Conservation (phyloP, 2,797 vertebrate genomes). For the Squalus acanthias region DNA sequence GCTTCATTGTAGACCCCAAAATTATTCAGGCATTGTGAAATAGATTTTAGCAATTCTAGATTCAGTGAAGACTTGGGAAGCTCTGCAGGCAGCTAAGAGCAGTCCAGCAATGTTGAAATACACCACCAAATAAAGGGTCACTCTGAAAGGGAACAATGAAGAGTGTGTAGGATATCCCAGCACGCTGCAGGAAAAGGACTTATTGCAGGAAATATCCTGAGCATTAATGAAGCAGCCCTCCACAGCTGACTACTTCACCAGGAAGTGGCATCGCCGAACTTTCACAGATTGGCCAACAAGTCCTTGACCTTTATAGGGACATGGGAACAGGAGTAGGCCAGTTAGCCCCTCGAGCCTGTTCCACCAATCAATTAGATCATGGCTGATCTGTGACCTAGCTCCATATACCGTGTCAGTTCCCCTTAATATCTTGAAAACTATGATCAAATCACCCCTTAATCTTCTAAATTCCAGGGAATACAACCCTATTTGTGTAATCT, state of each 20-base stretch:
- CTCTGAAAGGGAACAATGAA: background rate
- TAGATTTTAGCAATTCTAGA: background rate
- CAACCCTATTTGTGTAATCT: no score
- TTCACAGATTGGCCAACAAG: background rate
- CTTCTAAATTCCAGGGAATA: no score
- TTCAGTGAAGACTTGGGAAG: background rate
- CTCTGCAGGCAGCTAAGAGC: background rate
- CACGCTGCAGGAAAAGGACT: background rate
- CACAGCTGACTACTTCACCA: background rate
- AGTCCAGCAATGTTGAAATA: background rate
- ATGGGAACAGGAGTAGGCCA: background rate
- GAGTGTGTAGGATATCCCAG: background rate
- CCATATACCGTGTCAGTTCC: background rate
- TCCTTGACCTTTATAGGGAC: background rate
- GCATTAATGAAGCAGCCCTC: background rate
- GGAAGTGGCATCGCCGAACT: background rate
- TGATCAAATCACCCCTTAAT: no score
- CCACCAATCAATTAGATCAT: background rate
- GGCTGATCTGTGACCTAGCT: background rate
- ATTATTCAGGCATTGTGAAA: background rate
- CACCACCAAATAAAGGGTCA: background rate
- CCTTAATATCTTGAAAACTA: no score
- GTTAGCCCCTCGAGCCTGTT: background rate
- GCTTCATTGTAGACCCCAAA: background rate
- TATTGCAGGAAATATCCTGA: background rate